These are phyloP conservation scores for Thalassoma bifasciatum DNA, from an alignment of 2,113 vertebrate genomes.

Conservation along the genomic window DNA sequence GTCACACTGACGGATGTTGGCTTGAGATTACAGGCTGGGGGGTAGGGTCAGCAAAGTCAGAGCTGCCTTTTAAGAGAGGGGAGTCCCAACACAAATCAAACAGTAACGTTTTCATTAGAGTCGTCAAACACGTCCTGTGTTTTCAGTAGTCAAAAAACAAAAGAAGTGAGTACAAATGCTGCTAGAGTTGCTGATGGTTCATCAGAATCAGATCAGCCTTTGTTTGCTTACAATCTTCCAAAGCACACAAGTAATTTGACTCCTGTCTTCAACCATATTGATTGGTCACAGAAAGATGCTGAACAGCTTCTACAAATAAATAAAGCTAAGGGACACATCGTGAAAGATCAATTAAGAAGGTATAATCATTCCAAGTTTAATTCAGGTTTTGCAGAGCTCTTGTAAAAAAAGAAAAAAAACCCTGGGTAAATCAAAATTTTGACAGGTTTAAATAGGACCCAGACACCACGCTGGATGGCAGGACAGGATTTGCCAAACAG, in stretches of 20 bases:
- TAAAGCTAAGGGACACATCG: not conserved
- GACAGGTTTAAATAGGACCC: no score
- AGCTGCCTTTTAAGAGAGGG: slow-evolving; percentile 48
- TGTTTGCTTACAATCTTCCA: no score
- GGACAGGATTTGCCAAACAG: no score
- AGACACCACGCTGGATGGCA: no score
- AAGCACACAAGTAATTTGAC: no score
- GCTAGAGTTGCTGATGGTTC: not conserved
- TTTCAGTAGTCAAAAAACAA: slow-evolving; percentile 15
- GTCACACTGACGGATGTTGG: slow-evolving; percentile 61
- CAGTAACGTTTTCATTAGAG: slow-evolving; percentile 23
- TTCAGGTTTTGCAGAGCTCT: no score
- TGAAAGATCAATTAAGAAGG: not conserved
- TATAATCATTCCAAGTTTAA: not conserved
- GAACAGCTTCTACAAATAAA: slow-evolving; percentile 5
- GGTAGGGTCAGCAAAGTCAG: slow-evolving; percentile 37
- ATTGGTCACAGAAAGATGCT: slow-evolving; percentile 3
- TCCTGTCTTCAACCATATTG: not conserved
- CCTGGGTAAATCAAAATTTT: no score
- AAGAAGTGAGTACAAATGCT: not conserved
- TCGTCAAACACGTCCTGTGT: not conserved
- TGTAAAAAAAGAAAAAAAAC: no score
- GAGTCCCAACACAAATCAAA: slow-evolving; percentile 41
- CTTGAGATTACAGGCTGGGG: slow-evolving; percentile 59
- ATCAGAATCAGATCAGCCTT: not conserved